A percentile compares a stretch with the other conserved stretches of the same genome.
These are phyloP conservation scores for Petrolisthes manimaculis DNA, from an alignment of 2,888 invertebrate species.

Conservation along the genomic window DNA sequence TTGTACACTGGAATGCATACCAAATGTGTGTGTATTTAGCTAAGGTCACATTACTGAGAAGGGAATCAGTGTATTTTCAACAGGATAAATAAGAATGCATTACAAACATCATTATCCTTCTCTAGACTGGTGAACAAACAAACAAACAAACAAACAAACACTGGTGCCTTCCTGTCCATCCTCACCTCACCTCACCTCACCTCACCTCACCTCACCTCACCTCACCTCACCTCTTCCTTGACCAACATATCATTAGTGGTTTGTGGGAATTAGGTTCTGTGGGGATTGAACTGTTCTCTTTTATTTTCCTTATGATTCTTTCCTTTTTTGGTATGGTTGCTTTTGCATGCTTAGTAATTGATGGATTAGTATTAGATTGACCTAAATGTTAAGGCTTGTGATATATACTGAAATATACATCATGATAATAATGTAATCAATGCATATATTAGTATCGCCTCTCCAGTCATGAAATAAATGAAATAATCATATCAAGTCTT, in stretches of 20 bases:
- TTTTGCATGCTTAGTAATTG: constrained; percentile 18
- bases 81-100: not conserved
- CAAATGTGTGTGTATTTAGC: too few species aligned
- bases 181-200: constrained; percentile 9
- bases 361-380: constrained; percentile 8
- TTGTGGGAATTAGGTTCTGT: constrained; percentile 36
- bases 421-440: constrained; percentile 4
- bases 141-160: not conserved
- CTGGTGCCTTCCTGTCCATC: not conserved
- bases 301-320: constrained; percentile 13
- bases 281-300: constrained; percentile 41
- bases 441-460: not conserved
- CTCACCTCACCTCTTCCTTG: constrained; percentile 7
- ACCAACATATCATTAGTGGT: constrained; percentile 17
- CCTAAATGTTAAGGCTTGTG: constrained; percentile 16
- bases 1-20: too few species aligned
- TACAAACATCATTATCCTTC: not conserved
- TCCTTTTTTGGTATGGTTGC: constrained; percentile 20
- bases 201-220: too few species aligned
- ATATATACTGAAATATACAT: constrained; percentile 32
- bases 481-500: not conserved
- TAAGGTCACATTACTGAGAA: too few species aligned
- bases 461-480: not conserved
- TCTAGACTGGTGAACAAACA: not conserved
- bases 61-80: too few species aligned